A percentile compares a stretch with the other conserved stretches of the same genome.
phyloP scores from a whole-genome alignment of 2,888 invertebrate species.

The Brenthis daphne region DNA sequence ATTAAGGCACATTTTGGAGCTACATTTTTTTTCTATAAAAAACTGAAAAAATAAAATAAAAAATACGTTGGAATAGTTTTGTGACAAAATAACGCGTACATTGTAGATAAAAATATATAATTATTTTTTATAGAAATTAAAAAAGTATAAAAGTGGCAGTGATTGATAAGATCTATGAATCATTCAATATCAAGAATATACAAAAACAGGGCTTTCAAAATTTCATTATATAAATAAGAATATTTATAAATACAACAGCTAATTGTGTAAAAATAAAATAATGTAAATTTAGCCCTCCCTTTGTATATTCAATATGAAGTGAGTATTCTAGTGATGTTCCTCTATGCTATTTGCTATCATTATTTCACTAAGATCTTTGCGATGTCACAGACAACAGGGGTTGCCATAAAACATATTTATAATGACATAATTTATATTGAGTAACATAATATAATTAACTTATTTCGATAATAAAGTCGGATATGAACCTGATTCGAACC shows the following conservation, averaged over 20 bases:
- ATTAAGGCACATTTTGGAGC: constrained; percentile 64
- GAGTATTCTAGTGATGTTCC: constrained; percentile 20
- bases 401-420: constrained; percentile 10
- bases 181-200: constrained; percentile 20
- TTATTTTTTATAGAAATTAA: constrained; percentile 12
- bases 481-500: neutral
- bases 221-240: constrained; percentile 11
- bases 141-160: constrained; percentile 31
- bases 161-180: constrained; percentile 10
- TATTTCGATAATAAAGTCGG: constrained; percentile 6
- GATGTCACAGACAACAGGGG: neutral
- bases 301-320: constrained; percentile 8
- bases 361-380: neutral
- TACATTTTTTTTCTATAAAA: constrained; percentile 40
- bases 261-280: constrained; percentile 8
- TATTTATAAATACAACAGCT: constrained; percentile 31
- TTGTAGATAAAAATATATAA: neutral
- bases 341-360: neutral
- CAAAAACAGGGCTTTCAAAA: constrained; percentile 17
- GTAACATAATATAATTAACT: constrained; percentile 9
- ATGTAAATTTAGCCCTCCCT: constrained; percentile 1
- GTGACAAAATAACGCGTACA: constrained; percentile 5
- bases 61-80: constrained; percentile 3
- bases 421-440: constrained; percentile 14
- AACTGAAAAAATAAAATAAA: constrained; percentile 12